phyloP scores from a whole-genome alignment of 1,140 invertebrate genomes.

The Pseudomyrmex gracilis region DNA sequence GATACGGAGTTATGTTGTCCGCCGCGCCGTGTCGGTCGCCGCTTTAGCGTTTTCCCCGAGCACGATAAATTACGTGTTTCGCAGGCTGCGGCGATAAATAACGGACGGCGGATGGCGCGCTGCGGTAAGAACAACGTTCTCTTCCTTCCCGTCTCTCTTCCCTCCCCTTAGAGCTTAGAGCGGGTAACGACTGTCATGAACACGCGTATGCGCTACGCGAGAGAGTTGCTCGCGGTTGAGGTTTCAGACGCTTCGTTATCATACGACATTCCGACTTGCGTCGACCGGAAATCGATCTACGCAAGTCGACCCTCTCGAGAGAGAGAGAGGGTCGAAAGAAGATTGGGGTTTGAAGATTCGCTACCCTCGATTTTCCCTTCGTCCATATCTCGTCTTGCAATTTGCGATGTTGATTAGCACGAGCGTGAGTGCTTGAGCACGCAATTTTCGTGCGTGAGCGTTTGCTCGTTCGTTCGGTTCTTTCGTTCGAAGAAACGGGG shows the following conservation, averaged over 20 bases:
- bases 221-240: conserved; percentile 31
- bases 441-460: conserved; percentile 12
- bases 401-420: conserved; percentile 7
- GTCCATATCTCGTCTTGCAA: neutral
- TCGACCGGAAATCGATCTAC: neutral
- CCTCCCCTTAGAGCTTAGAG: too few relatives aligned
- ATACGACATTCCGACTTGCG: neutral
- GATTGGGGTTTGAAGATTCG: neutral
- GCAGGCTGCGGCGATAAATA: conserved; percentile 38
- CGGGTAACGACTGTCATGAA: conserved; percentile 20
- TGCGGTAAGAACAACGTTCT: conserved; percentile 45
- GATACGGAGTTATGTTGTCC: conserved; percentile 46
- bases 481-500: conserved; percentile 8
- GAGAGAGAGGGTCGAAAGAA: neutral
- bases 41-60: neutral
- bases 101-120: conserved; percentile 17
- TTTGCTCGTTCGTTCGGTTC: neutral
- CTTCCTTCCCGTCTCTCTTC: too few relatives aligned
- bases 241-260: conserved; percentile 7
- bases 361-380: conserved; percentile 12
- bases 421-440: conserved; percentile 16
- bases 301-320: neutral
- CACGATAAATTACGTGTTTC: conserved; percentile 46
- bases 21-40: neutral
- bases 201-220: neutral